Evolutionary conservation across 2,113 vertebrate species (phyloP).

Genomic region (Brevimyrus niger): DNA sequence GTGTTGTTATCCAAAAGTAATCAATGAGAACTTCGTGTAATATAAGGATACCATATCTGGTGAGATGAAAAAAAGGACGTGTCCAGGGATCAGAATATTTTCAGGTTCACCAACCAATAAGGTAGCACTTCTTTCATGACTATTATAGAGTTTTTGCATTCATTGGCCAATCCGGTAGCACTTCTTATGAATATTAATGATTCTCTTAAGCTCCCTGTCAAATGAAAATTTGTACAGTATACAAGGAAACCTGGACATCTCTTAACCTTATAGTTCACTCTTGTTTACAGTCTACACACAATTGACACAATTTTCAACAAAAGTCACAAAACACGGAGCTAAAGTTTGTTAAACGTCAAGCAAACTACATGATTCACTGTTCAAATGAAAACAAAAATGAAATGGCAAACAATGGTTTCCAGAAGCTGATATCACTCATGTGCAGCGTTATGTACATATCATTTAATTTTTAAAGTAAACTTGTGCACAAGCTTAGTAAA

Average conservation of each 20-base stretch:
- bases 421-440: not conserved
- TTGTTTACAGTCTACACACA: not conserved
- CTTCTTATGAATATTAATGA: not conserved
- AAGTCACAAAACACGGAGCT: not conserved
- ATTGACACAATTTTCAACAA: not conserved
- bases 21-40: not conserved
- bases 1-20: not conserved
- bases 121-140: not conserved
- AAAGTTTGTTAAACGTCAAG: not conserved
- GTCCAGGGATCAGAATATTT: not conserved
- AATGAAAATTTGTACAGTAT: not conserved
- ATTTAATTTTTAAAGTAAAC: not conserved
- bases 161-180: not conserved
- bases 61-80: not conserved
- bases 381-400: not conserved
- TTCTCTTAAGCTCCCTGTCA: not conserved
- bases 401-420: not conserved
- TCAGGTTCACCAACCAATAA: not conserved
- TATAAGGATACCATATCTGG: not conserved
- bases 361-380: not conserved
- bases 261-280: not conserved
- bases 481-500: not conserved
- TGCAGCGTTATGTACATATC: not conserved
- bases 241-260: not conserved
- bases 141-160: not conserved